A percentile compares a stretch with the other conserved stretches of the same genome.
Conservation (phyloP, 2,888 invertebrate genomes). For the Penaeus monodon region DNA sequence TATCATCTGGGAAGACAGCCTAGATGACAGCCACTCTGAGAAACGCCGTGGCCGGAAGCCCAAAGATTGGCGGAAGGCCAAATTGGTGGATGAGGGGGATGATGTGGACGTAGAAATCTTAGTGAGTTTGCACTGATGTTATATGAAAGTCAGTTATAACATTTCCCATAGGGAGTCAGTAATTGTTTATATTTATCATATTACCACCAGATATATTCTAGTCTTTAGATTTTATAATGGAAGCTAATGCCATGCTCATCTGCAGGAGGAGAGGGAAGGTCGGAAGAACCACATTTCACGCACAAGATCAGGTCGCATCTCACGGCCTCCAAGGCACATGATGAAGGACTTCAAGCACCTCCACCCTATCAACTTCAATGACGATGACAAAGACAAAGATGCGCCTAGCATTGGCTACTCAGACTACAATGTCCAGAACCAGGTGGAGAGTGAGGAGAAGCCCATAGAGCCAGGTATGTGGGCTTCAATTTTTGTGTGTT, state of each 20-base stretch:
- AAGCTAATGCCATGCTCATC: background rate
- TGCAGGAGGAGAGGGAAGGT: constrained; percentile 68
- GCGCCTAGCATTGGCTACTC: constrained; percentile 76
- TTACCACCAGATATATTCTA: no score
- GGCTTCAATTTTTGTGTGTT: background rate
- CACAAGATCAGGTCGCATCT: constrained; percentile 75
- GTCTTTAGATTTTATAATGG: background rate
- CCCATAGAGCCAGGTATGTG: constrained; percentile 18
- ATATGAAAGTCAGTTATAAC: background rate
- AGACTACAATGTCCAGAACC: constrained; percentile 69
- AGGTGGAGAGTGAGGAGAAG: constrained; percentile 14
- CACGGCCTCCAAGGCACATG: constrained; percentile 76
- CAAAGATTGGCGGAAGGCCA: constrained; percentile 29
- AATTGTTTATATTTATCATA: no score
- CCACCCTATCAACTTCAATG: constrained; percentile 70
- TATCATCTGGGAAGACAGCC: background rate
- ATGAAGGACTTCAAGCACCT: constrained; percentile 73
- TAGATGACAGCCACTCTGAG: constrained; percentile 8
- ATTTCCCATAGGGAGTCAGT: no score
- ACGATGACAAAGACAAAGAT: constrained; percentile 73
- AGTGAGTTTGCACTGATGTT: background rate
- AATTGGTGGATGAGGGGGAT: constrained; percentile 12
- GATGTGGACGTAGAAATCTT: constrained; percentile 26
- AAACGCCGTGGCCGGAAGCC: constrained; percentile 33
- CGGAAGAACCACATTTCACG: constrained; percentile 71